phyloP scores from a whole-genome alignment of 2,888 invertebrate genomes.

The Glaucopsyche alexis region DNA sequence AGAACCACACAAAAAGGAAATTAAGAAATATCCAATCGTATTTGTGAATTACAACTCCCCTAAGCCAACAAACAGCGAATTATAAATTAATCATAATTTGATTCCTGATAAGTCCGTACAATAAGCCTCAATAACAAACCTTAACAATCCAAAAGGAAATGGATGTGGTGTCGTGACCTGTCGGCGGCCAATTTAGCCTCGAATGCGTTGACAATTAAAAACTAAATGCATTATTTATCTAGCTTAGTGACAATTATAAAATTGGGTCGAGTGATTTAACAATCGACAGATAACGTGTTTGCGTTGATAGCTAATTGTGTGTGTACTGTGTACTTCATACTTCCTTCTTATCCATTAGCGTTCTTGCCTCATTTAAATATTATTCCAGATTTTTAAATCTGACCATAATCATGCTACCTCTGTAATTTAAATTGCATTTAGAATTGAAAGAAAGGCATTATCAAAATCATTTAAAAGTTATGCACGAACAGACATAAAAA shows the following conservation, averaged over 20 bases:
- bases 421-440: background rate
- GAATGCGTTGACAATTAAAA: slow-evolving; percentile 26
- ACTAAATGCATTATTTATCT: slow-evolving; percentile 28
- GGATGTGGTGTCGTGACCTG: slow-evolving; percentile 24
- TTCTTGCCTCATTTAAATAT: background rate
- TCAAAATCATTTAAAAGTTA: slow-evolving; percentile 44
- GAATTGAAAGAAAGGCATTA: slow-evolving; percentile 39
- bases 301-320: slow-evolving; percentile 21
- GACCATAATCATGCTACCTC: background rate
- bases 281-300: slow-evolving; percentile 32
- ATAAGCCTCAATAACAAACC: slow-evolving; percentile 11
- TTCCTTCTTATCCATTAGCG: background rate
- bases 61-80: slow-evolving; percentile 3
- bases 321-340: background rate
- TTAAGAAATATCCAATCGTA: slow-evolving; percentile 10
- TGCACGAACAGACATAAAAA: slow-evolving; percentile 42
- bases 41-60: background rate
- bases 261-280: slow-evolving; percentile 31
- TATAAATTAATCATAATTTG: slow-evolving; percentile 21
- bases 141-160: slow-evolving; percentile 13
- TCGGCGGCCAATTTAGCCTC: slow-evolving; percentile 20
- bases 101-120: slow-evolving; percentile 10
- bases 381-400: background rate
- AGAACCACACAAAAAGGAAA: background rate
- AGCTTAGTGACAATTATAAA: slow-evolving; percentile 29